A percentile compares a stretch with the other conserved stretches of the same genome.
These are phyloP conservation scores for Genyomyrus donnyi DNA, from an alignment of 2,113 vertebrate genomes.

Conservation along the genomic window DNA sequence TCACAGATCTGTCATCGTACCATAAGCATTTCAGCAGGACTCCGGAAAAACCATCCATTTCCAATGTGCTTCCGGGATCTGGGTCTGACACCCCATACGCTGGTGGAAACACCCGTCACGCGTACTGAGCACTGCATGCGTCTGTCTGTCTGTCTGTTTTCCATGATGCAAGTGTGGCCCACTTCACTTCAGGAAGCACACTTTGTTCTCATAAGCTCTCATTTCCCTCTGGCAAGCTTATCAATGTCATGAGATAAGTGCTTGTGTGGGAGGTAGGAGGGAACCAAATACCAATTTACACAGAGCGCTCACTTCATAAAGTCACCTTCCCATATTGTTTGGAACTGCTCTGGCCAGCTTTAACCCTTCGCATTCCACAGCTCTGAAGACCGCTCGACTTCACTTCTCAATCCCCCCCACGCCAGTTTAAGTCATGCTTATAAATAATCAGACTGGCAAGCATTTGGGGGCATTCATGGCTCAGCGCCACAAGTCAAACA, in stretches of 20 bases:
- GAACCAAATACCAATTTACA: neutral
- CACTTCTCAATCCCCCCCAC: slow-evolving; percentile 33
- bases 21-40: neutral
- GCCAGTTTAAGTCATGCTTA: slow-evolving; percentile 41
- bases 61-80: neutral
- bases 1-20: neutral
- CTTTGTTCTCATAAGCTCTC: neutral
- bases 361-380: slow-evolving; percentile 26
- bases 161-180: neutral
- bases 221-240: neutral
- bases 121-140: neutral
- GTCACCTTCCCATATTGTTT: slow-evolving; percentile 13
- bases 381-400: slow-evolving; percentile 32
- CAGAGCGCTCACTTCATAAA: slow-evolving; percentile 2
- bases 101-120: neutral
- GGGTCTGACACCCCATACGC: neutral
- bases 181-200: neutral
- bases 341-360: slow-evolving; percentile 5
- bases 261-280: neutral
- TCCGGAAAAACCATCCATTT: neutral
- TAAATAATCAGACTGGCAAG: slow-evolving; percentile 36
- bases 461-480: slow-evolving; percentile 22
- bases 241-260: neutral
- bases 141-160: neutral
- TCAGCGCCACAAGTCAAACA: slow-evolving; percentile 19